Percentiles rank a stretch among this genome's conserved stretches.
These are phyloP conservation scores for Drosophila lacteicornis DNA, from an alignment of 1,140 invertebrate species.

Conservation along the genomic window DNA sequence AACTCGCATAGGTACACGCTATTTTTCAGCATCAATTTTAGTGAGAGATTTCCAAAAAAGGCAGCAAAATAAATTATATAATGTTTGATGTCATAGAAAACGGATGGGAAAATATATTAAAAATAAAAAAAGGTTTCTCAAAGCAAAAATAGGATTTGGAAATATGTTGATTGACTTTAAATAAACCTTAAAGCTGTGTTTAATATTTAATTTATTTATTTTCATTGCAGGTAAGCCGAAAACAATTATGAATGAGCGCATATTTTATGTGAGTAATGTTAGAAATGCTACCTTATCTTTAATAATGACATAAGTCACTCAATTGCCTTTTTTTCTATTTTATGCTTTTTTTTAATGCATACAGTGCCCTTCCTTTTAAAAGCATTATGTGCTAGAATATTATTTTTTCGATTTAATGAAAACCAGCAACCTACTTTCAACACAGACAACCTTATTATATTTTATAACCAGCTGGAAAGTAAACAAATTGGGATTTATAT, in stretches of 20 bases:
- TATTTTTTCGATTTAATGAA: background rate
- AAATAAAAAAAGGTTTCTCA: too few relatives aligned
- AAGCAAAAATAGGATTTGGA: background rate
- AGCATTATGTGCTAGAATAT: background rate
- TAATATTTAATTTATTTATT: background rate
- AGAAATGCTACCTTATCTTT: background rate
- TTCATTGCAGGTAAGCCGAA: slow-evolving; percentile 52
- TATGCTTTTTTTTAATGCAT: too few relatives aligned
- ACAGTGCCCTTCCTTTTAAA: background rate
- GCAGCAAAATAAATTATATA: background rate
- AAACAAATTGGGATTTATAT: slow-evolving; percentile 60
- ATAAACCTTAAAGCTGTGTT: background rate
- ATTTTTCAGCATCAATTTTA: background rate
- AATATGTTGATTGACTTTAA: background rate
- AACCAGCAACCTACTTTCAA: background rate
- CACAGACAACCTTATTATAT: background rate
- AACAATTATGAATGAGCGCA: background rate
- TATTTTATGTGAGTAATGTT: too few relatives aligned
- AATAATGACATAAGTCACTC: background rate
- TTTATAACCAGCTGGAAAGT: slow-evolving; percentile 9
- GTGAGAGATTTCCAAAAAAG: too few relatives aligned
- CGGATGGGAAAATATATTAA: background rate
- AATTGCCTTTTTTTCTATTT: background rate
- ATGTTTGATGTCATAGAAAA: background rate
- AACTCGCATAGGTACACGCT: background rate